Conservation (phyloP, 2,888 invertebrate species). For the Parthenolecanium corni region DNA sequence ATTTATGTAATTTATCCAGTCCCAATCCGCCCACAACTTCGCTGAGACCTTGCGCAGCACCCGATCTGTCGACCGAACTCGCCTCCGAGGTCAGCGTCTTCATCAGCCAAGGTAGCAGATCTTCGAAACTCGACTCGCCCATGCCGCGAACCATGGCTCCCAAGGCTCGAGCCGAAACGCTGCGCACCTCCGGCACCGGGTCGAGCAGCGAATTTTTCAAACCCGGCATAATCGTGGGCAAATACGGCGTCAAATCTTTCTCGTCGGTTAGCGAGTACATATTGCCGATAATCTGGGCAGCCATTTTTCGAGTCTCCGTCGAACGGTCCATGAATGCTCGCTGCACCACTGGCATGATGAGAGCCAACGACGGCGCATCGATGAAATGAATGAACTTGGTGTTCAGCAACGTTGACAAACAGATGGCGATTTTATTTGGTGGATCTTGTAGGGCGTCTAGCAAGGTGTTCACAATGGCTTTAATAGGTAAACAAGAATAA, state of each 20-base stretch:
- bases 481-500: constrained; percentile 21
- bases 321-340: constrained; percentile 94
- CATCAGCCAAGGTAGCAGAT: constrained; percentile 96
- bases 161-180: constrained; percentile 88
- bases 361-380: constrained; percentile 93
- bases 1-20: constrained; percentile 81
- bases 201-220: constrained; percentile 89
- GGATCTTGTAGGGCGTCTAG: constrained; percentile 91
- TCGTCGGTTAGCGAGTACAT: constrained; percentile 99
- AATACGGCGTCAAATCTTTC: constrained; percentile 91
- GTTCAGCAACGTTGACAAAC: constrained; percentile 84
- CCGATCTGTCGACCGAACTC: constrained; percentile 89
- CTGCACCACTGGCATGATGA: constrained; percentile 99
- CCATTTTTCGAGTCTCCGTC: constrained; percentile 97
- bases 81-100: constrained; percentile 89
- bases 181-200: constrained; percentile 94
- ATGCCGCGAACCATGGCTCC: constrained; percentile 97
- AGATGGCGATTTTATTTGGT: constrained; percentile 81
- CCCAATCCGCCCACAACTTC: constrained; percentile 96
- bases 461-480: constrained; percentile 73
- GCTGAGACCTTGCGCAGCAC: constrained; percentile 92
- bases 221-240: constrained; percentile 92
- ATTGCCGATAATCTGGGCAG: constrained; percentile 98
- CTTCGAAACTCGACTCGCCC: constrained; percentile 92
- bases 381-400: constrained; percentile 98